phyloP scores from a whole-genome alignment of 2,797 vertebrate species.

The Furcifer pardalis region DNA sequence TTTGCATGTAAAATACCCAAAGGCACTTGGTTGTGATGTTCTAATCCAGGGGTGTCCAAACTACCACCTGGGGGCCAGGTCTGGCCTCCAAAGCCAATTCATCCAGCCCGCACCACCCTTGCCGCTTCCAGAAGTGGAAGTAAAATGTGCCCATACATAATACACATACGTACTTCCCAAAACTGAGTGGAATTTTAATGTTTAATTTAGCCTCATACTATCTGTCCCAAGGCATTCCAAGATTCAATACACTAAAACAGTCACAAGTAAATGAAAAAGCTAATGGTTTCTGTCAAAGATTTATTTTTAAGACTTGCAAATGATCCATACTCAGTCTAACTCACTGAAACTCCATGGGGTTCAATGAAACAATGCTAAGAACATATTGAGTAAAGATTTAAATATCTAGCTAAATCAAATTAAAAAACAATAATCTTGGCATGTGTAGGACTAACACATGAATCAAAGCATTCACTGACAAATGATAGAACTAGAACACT shows the following conservation, averaged over 20 bases:
- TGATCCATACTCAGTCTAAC: neutral
- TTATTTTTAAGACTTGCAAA: neutral
- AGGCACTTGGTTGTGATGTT: neutral
- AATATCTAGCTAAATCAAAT: neutral
- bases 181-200: neutral
- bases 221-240: conserved; percentile 1
- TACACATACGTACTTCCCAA: neutral
- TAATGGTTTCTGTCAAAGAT: neutral
- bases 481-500: too few relatives aligned
- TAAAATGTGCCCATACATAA: too few relatives aligned
- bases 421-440: neutral
- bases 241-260: neutral
- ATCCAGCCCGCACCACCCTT: too few relatives aligned
- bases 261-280: neutral
- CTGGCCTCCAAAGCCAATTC: too few relatives aligned
- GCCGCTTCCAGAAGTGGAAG: too few relatives aligned
- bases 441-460: neutral
- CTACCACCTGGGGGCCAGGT: too few relatives aligned
- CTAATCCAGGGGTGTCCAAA: too few relatives aligned
- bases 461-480: neutral
- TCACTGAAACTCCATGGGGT: too few relatives aligned
- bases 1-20: neutral
- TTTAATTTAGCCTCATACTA: neutral
- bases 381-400: neutral
- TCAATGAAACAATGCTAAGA: too few relatives aligned